A percentile compares a stretch with the other conserved stretches of the same genome.
Evolutionary conservation across 2,113 vertebrate genomes (phyloP).

Genomic region (Pachyramphus minor): DNA sequence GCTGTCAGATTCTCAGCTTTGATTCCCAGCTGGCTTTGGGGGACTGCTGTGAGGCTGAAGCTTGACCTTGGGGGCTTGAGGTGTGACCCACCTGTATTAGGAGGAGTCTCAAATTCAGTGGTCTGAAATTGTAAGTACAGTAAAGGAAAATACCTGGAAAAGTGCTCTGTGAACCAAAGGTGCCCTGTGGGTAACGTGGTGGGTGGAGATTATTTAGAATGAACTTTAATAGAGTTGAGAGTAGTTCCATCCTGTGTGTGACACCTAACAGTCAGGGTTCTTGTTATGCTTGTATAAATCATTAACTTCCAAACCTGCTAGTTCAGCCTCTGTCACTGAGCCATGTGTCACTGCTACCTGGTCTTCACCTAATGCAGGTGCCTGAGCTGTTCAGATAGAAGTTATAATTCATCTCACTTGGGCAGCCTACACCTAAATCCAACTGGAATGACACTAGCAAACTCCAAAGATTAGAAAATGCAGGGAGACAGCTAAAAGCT

Average conservation of each 20-base stretch:
- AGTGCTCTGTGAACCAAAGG: background rate
- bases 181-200: background rate
- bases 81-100: background rate
- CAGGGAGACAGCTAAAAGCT: background rate
- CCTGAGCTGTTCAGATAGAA: background rate
- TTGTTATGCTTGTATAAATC: slow-evolving; percentile 23
- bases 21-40: background rate
- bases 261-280: slow-evolving; percentile 21
- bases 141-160: background rate
- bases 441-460: background rate
- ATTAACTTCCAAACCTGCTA: slow-evolving; percentile 54
- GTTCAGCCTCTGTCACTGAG: slow-evolving; percentile 47
- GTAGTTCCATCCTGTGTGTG: background rate
- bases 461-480: slow-evolving; percentile 3
- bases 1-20: background rate
- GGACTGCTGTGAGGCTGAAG: background rate
- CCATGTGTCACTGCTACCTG: slow-evolving; percentile 27
- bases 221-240: background rate
- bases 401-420: slow-evolving; percentile 30
- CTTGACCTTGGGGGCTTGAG: rapidly evolving
- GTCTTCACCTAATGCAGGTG: background rate
- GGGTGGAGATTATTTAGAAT: background rate
- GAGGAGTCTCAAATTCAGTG: background rate
- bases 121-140: background rate
- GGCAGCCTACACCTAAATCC: background rate